Evolutionary conservation across 2,797 vertebrate species (phyloP), one percentile per base, ranked within the genome.

Genomic region (Philypnodon macrostomus): DNA sequence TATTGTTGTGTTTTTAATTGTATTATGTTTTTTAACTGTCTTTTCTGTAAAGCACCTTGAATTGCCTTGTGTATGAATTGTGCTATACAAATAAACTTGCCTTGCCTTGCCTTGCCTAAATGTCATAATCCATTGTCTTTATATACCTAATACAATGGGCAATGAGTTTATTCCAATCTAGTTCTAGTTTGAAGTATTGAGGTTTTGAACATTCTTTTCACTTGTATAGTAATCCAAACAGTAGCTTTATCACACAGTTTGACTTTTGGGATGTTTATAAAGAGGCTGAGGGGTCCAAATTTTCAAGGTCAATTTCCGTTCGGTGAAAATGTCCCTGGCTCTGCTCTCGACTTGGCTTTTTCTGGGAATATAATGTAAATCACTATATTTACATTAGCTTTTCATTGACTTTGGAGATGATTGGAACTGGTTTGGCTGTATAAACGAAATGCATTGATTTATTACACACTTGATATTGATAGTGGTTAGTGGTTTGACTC

Each of bases 251-350:
- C 7, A 11, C 18, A 18, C 17, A 13, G 44, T 33, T 33, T 33
- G 17, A 18, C 31, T 34, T 47, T 4, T 15, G 8, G 39, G 39
- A 27, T 41, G 31, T 23, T 47, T 33, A 33, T 23, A 15, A 24
- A 44, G 5, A 15, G 14, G 8, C 3, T 1, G 19, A 7, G 4
- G 31, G 15, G 4, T 21, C 31, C 31, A 34, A 15, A 35, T 24
- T 14, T 23, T 47, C 31, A 34, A 15, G 32, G 45, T 47, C 30
- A 24, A 13, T 32, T 32, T 13, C 29, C 9, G 30, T 4, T 18
- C 27, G 18, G 15, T 13, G 9, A 18, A 44, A 44, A 27, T 44
- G 27, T 18, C 11, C 10, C 26, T 17, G 15, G 10, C 40, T 44
- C n/a, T n/a, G n/a, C n/a, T n/a, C n/a, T 44, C 9, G 7, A 30